A percentile compares a stretch with the other conserved stretches of the same genome.
Conservation (phyloP, 1,140 invertebrate genomes). For the Philaenus spumarius region DNA sequence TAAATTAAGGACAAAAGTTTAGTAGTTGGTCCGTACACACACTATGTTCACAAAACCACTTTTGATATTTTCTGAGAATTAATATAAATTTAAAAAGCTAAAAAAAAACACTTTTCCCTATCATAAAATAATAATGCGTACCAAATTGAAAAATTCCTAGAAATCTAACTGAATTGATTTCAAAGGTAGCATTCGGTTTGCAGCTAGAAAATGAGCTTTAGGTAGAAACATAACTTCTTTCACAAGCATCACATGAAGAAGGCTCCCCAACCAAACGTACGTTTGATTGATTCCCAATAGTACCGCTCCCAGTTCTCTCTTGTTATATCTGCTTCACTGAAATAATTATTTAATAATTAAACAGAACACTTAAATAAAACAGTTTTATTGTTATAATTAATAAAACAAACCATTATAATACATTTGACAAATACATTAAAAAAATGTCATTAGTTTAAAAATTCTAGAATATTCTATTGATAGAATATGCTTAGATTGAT, state of each 20-base stretch:
- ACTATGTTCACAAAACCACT: too few relatives aligned
- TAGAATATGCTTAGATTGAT: neutral
- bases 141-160: too few relatives aligned
- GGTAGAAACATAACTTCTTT: too few relatives aligned
- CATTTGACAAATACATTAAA: neutral
- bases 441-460: neutral
- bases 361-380: neutral
- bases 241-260: neutral
- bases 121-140: too few relatives aligned
- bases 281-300: constrained; percentile 89
- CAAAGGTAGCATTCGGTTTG: too few relatives aligned
- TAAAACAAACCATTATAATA: neutral
- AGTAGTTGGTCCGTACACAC: too few relatives aligned
- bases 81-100: too few relatives aligned
- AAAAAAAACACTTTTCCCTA: too few relatives aligned
- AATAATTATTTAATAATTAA: constrained; percentile 29
- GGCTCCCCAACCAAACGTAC: constrained; percentile 81
- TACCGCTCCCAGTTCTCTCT: constrained; percentile 84
- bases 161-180: too few relatives aligned
- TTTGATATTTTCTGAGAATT: too few relatives aligned
- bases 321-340: constrained; percentile 69
- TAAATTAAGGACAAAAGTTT: too few relatives aligned
- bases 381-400: neutral
- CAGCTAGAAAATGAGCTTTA: too few relatives aligned
- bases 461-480: neutral